phyloP scores from a whole-genome alignment of 2,888 invertebrate genomes.

The Antheraea assamensis region DNA sequence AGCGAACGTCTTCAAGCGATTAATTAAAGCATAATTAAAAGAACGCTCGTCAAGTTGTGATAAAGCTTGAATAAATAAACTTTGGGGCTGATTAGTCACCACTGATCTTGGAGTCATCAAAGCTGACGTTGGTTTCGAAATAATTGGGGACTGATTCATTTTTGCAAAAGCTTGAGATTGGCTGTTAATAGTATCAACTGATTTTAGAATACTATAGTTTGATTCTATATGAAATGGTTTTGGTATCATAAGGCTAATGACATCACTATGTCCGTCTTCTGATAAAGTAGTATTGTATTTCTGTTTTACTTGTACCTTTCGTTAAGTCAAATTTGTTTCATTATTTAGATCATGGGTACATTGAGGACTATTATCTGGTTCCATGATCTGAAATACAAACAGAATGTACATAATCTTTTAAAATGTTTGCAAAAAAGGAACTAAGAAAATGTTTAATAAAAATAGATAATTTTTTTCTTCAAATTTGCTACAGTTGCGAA shows the following conservation, averaged over 20 bases:
- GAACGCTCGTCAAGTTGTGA: conserved; percentile 60
- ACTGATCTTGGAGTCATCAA: conserved; percentile 20
- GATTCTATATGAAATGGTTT: not conserved
- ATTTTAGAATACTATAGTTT: not conserved
- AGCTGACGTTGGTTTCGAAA: not conserved
- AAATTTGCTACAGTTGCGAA: not conserved
- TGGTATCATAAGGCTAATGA: not conserved
- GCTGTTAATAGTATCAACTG: not conserved
- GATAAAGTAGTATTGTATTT: not conserved
- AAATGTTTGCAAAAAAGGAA: not conserved
- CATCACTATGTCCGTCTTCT: not conserved
- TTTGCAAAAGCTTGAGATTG: not conserved
- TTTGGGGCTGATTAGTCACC: conserved; percentile 47
- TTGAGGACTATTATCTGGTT: conserved; percentile 5
- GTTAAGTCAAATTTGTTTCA: not conserved
- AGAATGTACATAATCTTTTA: not conserved
- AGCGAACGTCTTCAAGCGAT: conserved; percentile 30
- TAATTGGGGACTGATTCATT: not conserved
- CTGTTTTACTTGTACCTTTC: not conserved
- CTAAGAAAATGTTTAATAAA: not conserved
- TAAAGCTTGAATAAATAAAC: conserved; percentile 62
- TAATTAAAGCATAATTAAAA: conserved; percentile 41
- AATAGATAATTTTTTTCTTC: not conserved
- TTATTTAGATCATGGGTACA: conserved; percentile 22
- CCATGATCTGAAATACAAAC: conserved; percentile 8